phyloP scores from a whole-genome alignment of 2,797 vertebrate genomes.

The Lacerta agilis region DNA sequence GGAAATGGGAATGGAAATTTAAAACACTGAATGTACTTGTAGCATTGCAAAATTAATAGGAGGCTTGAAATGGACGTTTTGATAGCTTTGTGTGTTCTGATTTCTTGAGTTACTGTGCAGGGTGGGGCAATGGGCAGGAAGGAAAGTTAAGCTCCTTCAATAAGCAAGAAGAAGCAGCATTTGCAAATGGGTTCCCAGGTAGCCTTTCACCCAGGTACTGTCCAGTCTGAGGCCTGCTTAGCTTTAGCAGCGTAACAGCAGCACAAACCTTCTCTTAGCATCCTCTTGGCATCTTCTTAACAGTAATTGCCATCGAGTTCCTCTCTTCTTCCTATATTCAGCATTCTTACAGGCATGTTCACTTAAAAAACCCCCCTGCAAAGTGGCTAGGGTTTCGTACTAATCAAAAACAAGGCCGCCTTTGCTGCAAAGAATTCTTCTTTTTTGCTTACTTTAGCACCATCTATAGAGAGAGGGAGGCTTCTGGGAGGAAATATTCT shows the following conservation, averaged over 20 bases:
- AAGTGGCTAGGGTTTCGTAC: background rate
- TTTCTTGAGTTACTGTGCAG: constrained; percentile 21
- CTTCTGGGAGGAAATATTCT: constrained; percentile 26
- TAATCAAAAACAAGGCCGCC: background rate
- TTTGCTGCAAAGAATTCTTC: constrained; percentile 32
- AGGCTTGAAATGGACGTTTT: constrained; percentile 11
- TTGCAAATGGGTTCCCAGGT: background rate
- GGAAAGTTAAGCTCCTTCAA: constrained; percentile 24
- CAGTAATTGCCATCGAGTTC: constrained; percentile 11
- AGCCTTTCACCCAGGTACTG: background rate
- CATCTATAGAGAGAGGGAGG: constrained; percentile 23
- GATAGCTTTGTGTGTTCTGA: constrained; percentile 3
- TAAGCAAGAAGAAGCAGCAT: constrained; percentile 6
- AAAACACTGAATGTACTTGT: background rate
- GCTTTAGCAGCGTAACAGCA: background rate
- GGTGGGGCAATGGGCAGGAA: constrained; percentile 25
- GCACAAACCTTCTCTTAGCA: background rate
- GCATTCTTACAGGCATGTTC: background rate
- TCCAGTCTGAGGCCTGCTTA: background rate
- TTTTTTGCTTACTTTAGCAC: constrained; percentile 17
- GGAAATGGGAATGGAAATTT: background rate
- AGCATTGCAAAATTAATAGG: constrained; percentile 30
- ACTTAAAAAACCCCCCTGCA: constrained; percentile 6
- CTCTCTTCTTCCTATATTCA: background rate
- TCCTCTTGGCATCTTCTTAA: background rate